Base-by-base conservation (phyloP, 2,113 vertebrate genomes). In the Epinephelus fuscoguttatus region DNA sequence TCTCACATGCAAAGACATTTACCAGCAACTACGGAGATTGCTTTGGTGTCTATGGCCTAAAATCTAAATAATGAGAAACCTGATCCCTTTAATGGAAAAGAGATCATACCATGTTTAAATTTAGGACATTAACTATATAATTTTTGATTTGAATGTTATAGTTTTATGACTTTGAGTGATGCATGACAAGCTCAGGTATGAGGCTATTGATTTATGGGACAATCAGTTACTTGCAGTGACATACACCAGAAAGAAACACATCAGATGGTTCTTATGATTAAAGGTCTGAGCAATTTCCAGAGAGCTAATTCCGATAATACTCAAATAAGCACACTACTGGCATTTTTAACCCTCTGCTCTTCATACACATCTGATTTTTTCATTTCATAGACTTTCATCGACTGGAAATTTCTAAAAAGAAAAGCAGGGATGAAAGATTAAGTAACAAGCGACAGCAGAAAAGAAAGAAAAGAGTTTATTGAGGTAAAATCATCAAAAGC, bases 391-490 rank as follows among this genome's bases (percentile, higher is more conserved):
- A 25, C 2, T 13, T 53, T 57, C 3, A 79, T 3, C 17, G 19
- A 3, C 4, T 25, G 33, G 11, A 49, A 55, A n/a, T 63, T 25
- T 23, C 15, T 27, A 83, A 75, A 57, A 84, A 9, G 3, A 78
- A 53, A 77, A 60, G 14, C 49, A 78, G 21, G 30, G 85, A 63
- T 33, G 49, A 68, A 62, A 78, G 23, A 85, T 15, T 18, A 21
- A 71, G 27, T 80, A 81, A 86, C 12, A 50, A 75, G 50, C 25
- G 83, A 78, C 30, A 70, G 79, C 53, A 88, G 84, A 45, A 79
- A 84, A 73, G 77, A 82, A 73, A 78, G 30, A 61, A 42, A 52
- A 49, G 4, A 56, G 50, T 94, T 95, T 96, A 95, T 94, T 95
- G 73, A 83, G 49, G 52, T 33, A 52, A 82, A 85, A 30, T 27